Evolutionary conservation across 30 jellyfish, hydroid and myxozoan species (phyloP).

Genomic region (Turritopsis rubra): DNA sequence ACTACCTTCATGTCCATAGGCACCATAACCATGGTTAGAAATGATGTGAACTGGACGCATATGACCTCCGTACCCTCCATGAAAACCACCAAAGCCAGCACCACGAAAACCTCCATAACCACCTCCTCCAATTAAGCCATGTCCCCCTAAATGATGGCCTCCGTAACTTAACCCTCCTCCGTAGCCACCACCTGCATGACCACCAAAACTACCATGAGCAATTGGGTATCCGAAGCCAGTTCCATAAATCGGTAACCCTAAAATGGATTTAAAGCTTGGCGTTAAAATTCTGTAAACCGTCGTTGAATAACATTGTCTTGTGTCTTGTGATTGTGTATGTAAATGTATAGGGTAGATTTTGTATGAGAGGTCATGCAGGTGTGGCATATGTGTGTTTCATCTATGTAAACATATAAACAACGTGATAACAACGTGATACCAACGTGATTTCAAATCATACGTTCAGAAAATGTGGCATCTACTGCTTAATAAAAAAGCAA

Average conservation of each 20-base stretch:
- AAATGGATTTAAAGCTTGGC: slow-evolving; percentile 10
- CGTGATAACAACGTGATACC: no score
- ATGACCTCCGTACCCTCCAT: slow-evolving; percentile 54
- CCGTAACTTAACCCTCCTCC: slow-evolving; percentile 44
- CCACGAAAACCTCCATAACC: slow-evolving; percentile 24
- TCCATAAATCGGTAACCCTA: slow-evolving; percentile 52
- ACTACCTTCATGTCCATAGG: slow-evolving; percentile 43
- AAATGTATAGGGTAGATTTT: neutral
- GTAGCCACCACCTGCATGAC: slow-evolving; percentile 57
- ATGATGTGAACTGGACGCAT: slow-evolving; percentile 6
- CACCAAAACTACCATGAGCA: slow-evolving; percentile 31
- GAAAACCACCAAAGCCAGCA: slow-evolving; percentile 16
- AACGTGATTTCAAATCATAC: neutral
- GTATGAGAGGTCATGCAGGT: slow-evolving; percentile 14
- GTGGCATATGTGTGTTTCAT: neutral
- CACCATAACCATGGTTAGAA: slow-evolving; percentile 34
- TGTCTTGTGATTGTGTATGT: neutral
- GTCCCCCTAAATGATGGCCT: slow-evolving; percentile 48
- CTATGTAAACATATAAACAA: neutral
- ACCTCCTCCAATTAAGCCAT: slow-evolving; percentile 41
- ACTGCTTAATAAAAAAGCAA: no score
- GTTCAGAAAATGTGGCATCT: neutral
- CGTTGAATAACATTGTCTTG: neutral
- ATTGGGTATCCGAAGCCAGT: slow-evolving; percentile 40
- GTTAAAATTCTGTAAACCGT: neutral